Evolutionary conservation across 2,797 vertebrate species (phyloP), one percentile per base, ranked within the genome.

Genomic region (Eulemur albifrons): DNA sequence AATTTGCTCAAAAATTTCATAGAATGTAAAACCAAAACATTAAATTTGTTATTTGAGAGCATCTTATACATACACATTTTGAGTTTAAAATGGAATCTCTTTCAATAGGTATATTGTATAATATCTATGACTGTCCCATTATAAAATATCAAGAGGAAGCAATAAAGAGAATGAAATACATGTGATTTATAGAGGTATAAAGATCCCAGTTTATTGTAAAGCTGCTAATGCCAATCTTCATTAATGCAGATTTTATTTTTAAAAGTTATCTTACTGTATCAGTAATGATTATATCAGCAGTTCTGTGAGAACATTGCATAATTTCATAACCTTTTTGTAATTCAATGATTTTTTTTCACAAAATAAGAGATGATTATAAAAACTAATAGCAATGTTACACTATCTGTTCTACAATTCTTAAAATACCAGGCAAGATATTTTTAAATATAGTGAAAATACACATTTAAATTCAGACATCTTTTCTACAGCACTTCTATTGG

Each of bases 391-490:
- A 45, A 38, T 69, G 2, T 73, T 86, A 59, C 32, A 35, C 25
- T 94, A 17, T 94, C 48, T 95, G 3, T 48, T 73, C 23, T 40
- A 69, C 50, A 72, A 1, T 95, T 97, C 77, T 88, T 89, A 90
- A 87, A 97, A 69, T 50, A 76, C 1, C 2, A 93, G 61, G 1
- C 5, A 77, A 20, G 9, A 7, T 84, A 86, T 85, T 81, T 96
- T 89, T 84, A 59, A 90, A 67, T 70, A 8, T 20, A 77, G 18
- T 63, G 54, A 91, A 96, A 96, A 96, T 80, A 77, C 3, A 85
- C 48, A 65, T 91, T 93, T 93, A 88, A 94, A 72, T 86, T 83
- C 30, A 87, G 50, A 65, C 6, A 79, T 48, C 14, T 90, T 97
- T 93, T 54, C 32, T 17, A 50, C 12, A 45, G 43, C 40, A 87